Evolutionary conservation across 2,888 invertebrate species (phyloP).

Genomic region (Eupithecia pulchellata): DNA sequence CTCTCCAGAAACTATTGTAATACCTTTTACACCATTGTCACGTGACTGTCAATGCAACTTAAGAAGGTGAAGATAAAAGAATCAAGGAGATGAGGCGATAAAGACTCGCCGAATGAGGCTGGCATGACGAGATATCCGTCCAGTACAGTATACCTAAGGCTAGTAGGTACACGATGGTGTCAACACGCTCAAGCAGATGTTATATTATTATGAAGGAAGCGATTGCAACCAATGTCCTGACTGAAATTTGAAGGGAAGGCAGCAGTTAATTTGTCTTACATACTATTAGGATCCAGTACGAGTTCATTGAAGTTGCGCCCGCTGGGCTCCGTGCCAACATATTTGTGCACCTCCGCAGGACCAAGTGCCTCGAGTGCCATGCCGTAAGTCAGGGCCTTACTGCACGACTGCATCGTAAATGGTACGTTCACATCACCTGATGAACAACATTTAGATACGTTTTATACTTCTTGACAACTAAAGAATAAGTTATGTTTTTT

Average conservation of each 20-base stretch:
- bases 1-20: too few species aligned
- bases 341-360: conserved; percentile 95
- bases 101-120: too few species aligned
- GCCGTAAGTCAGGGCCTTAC: conserved; percentile 97
- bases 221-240: background rate
- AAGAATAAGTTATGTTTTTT: background rate
- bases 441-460: background rate
- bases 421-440: conserved; percentile 94
- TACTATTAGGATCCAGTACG: conserved; percentile 96
- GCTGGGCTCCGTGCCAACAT: conserved; percentile 98
- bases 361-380: conserved; percentile 96
- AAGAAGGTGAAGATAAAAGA: too few species aligned
- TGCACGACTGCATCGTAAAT: conserved; percentile 97
- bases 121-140: too few species aligned
- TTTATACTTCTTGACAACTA: background rate
- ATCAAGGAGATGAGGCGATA: too few species aligned
- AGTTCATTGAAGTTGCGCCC: conserved; percentile 98
- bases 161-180: too few species aligned
- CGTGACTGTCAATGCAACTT: too few species aligned
- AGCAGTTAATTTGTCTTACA: conserved; percentile 67
- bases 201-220: background rate
- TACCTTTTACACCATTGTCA: too few species aligned
- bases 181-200: too few species aligned
- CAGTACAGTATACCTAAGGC: too few species aligned
- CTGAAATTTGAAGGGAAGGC: background rate